Conservation (phyloP, 2,888 invertebrate genomes). For the Buathra laborator region DNA sequence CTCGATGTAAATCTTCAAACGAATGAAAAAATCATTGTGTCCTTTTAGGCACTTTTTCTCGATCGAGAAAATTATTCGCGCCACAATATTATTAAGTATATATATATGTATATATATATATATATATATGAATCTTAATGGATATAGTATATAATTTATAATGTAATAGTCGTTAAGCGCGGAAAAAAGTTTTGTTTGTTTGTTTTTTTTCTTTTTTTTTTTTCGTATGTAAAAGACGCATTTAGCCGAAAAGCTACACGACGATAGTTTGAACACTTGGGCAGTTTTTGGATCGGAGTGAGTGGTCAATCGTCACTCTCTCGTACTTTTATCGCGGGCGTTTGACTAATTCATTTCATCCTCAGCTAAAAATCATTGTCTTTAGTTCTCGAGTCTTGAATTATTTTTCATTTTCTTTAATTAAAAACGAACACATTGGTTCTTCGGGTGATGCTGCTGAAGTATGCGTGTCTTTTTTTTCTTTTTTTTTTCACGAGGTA, state of each 20-base stretch:
- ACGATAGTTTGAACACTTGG: constrained; percentile 71
- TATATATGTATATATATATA: background rate
- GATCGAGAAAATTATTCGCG: constrained; percentile 41
- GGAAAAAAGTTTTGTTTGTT: constrained; percentile 13
- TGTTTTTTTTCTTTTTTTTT: background rate
- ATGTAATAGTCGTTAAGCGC: constrained; percentile 29
- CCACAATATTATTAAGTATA: constrained; percentile 15
- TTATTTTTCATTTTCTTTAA: constrained; percentile 5
- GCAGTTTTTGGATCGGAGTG: constrained; percentile 65
- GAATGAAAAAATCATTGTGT: background rate
- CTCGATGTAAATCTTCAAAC: background rate
- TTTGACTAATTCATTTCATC: constrained; percentile 8
- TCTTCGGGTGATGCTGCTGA: constrained; percentile 25
- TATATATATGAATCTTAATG: constrained; percentile 42
- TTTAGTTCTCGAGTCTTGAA: constrained; percentile 49
- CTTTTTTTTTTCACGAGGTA: constrained; percentile 6
- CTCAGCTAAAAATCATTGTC: constrained; percentile 28
- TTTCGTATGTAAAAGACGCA: constrained; percentile 60
- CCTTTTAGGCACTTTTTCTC: constrained; percentile 50
- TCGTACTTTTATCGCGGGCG: constrained; percentile 39
- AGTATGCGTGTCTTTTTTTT: constrained; percentile 38
- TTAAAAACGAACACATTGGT: constrained; percentile 2
- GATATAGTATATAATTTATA: constrained; percentile 41
- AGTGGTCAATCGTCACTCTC: constrained; percentile 45
- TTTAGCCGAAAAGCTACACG: constrained; percentile 41